Conservation (phyloP, 2,797 vertebrate genomes). For the Helostoma temminkii region DNA sequence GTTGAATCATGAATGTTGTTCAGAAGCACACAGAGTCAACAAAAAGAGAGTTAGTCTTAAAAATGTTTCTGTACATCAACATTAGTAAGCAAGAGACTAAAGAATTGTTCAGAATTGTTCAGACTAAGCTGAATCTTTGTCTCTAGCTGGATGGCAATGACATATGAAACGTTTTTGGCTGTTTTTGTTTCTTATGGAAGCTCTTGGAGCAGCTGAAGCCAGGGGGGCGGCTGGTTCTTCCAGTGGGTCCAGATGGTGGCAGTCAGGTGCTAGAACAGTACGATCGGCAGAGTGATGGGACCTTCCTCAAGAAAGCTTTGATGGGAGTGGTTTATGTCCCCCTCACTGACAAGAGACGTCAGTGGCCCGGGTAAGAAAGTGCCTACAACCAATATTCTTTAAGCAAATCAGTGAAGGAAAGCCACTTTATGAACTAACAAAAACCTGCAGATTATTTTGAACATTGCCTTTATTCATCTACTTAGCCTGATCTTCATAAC, state of each 20-base stretch:
- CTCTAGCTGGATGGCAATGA: background rate
- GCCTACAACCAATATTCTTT: background rate
- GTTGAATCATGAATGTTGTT: background rate
- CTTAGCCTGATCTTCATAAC: slow-evolving; percentile 5
- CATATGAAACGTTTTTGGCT: background rate
- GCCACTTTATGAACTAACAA: background rate
- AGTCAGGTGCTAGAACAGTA: slow-evolving; percentile 92
- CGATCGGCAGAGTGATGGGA: slow-evolving; percentile 89
- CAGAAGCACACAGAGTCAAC: background rate
- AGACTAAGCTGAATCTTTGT: background rate
- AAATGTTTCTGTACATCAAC: background rate
- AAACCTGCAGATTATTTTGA: background rate
- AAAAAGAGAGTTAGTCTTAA: background rate
- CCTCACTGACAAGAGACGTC: slow-evolving; percentile 90
- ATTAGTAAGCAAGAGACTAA: background rate
- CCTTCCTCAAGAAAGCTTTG: slow-evolving; percentile 87
- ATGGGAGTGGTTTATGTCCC: slow-evolving; percentile 95
- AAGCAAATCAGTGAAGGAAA: background rate
- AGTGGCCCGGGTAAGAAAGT: slow-evolving; percentile 88
- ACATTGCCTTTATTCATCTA: background rate
- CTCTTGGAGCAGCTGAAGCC: slow-evolving; percentile 92
- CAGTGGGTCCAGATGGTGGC: slow-evolving; percentile 89
- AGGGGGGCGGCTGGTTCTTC: slow-evolving; percentile 90
- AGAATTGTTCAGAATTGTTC: background rate
- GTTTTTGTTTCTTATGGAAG: slow-evolving; percentile 67